phyloP scores from a whole-genome alignment of 2,797 vertebrate species.

The Manis pentadactyla region DNA sequence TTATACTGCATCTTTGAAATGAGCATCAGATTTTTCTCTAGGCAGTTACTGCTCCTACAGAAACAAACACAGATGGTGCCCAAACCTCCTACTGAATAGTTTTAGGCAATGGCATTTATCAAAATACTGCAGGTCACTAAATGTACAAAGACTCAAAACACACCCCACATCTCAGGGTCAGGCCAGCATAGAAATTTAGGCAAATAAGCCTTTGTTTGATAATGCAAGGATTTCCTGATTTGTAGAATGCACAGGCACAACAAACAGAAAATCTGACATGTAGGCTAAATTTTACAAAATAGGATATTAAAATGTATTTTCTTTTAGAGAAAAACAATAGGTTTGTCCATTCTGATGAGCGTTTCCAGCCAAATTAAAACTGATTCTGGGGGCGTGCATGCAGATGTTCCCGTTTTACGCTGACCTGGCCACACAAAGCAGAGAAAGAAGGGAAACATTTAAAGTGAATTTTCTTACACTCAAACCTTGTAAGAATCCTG shows the following conservation, averaged over 20 bases:
- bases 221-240: conserved; percentile 65
- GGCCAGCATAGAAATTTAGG: conserved; percentile 11
- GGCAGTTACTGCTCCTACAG: conserved; percentile 58
- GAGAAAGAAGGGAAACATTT: neutral
- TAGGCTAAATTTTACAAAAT: neutral
- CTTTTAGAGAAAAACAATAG: neutral
- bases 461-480: neutral
- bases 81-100: conserved; percentile 57
- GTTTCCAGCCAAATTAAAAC: conserved; percentile 14
- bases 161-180: neutral
- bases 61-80: conserved; percentile 75
- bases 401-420: neutral
- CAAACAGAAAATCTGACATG: conserved; percentile 12
- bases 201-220: conserved; percentile 58
- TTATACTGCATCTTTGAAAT: conserved; percentile 74
- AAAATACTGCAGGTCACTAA: conserved; percentile 65
- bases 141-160: conserved; percentile 47
- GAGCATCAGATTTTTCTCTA: conserved; percentile 70
- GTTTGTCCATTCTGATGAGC: neutral
- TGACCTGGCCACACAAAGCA: neutral
- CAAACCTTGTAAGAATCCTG: neutral
- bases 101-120: conserved; percentile 70
- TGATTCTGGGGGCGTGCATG: neutral
- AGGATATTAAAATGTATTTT: neutral
- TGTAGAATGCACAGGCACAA: conserved; percentile 32